phyloP scores from a whole-genome alignment of 2,113 vertebrate species.

The Cairina moschata region DNA sequence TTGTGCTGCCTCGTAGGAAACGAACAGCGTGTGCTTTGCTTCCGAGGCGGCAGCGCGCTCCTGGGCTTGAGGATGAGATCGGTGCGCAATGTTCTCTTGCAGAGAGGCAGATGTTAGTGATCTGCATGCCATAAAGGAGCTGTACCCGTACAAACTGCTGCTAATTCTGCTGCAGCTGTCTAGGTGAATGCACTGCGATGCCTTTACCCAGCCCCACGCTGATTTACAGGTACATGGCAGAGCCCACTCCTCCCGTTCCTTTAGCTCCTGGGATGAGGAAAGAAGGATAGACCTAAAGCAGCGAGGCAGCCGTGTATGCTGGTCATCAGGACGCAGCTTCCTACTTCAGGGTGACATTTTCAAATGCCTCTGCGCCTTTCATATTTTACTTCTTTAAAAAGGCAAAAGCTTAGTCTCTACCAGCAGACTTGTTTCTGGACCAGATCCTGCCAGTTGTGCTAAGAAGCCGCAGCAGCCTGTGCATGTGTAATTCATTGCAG shows the following conservation, averaged over 20 bases:
- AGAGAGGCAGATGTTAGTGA: neutral
- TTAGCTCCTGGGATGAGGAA: neutral
- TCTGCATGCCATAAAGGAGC: neutral
- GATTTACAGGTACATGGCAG: neutral
- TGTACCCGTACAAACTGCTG: neutral
- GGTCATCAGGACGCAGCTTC: neutral
- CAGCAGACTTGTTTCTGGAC: neutral
- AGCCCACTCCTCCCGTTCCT: fast-evolving
- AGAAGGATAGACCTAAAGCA: neutral
- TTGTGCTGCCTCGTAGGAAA: neutral
- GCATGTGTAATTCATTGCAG: neutral
- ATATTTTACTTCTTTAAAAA: neutral
- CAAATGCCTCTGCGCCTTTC: neutral
- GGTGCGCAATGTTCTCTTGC: neutral
- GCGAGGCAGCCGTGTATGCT: fast-evolving
- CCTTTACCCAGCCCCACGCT: neutral
- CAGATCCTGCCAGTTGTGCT: neutral
- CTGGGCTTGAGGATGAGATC: neutral
- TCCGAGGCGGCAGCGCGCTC: neutral
- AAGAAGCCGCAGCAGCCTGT: neutral
- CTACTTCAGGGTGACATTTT: neutral
- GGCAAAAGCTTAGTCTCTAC: neutral
- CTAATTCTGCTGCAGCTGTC: neutral
- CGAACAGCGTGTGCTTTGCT: neutral
- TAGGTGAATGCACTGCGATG: neutral